phyloP scores from a whole-genome alignment of 2,888 invertebrate genomes.

The Sepiola atlantica region DNA sequence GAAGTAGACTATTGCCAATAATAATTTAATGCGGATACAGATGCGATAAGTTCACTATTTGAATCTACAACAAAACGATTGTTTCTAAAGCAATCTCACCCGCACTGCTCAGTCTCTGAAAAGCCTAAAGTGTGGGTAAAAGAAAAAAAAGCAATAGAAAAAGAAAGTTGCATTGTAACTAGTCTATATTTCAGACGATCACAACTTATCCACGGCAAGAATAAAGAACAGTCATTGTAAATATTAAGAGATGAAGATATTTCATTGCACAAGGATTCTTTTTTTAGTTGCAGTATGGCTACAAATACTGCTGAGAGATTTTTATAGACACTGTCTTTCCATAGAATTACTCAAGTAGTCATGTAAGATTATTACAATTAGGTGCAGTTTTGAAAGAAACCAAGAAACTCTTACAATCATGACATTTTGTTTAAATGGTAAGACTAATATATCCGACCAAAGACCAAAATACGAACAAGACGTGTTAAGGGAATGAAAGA shows the following conservation, averaged over 20 bases:
- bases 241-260: background rate
- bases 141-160: no score
- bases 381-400: background rate
- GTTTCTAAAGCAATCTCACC: background rate
- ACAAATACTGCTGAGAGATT: background rate
- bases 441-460: slow-evolving; percentile 14
- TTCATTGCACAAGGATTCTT: background rate
- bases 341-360: background rate
- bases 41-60: background rate
- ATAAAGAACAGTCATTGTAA: background rate
- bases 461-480: background rate
- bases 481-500: no score
- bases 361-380: background rate
- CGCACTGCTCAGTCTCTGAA: background rate
- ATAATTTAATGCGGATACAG: background rate
- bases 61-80: background rate
- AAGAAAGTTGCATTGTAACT: background rate
- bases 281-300: background rate
- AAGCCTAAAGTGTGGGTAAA: background rate
- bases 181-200: background rate
- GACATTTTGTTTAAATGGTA: background rate
- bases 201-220: background rate
- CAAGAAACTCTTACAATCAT: no score
- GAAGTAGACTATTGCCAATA: background rate
- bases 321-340: background rate